Percentiles rank a stretch among this genome's conserved stretches.
phyloP scores from a whole-genome alignment of 2,797 vertebrate species.

The Parauchenoglanis punctatus region DNA sequence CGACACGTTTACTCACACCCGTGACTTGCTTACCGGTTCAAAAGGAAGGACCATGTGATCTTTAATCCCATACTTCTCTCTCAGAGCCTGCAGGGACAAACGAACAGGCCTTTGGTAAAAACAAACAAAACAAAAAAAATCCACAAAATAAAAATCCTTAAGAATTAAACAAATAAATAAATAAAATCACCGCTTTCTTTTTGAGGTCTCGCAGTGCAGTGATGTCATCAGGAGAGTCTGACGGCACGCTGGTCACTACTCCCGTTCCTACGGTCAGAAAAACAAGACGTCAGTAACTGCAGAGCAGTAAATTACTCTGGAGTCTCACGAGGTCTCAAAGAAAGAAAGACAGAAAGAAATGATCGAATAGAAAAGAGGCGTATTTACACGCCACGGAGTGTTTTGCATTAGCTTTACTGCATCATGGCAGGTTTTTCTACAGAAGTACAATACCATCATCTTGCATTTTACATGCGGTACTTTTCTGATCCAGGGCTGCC shows the following conservation, averaged over 20 bases:
- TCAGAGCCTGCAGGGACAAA: constrained; percentile 79
- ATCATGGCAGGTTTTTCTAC: background rate
- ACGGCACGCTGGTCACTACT: constrained; percentile 94
- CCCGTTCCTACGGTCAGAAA: constrained; percentile 81
- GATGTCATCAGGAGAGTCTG: constrained; percentile 94
- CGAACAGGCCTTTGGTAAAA: background rate
- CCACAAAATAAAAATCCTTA: background rate
- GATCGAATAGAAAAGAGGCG: too few relatives aligned
- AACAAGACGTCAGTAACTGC: background rate
- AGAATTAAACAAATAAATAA: background rate
- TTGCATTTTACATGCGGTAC: background rate
- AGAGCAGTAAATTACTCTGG: too few relatives aligned
- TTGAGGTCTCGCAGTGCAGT: constrained; percentile 93
- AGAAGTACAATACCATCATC: background rate
- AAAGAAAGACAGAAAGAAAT: too few relatives aligned
- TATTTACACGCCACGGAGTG: rapidly evolving
- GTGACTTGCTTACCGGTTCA: constrained; percentile 84
- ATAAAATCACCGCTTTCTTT: constrained; percentile 86
- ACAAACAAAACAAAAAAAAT: too few relatives aligned
- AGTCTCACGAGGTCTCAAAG: too few relatives aligned
- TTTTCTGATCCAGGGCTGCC: background rate
- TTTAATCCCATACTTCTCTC: constrained; percentile 91
- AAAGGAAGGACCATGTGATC: constrained; percentile 97
- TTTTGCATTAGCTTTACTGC: background rate
- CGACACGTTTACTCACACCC: background rate